Base-by-base conservation (phyloP, 1,140 invertebrate species). In the Pseudomyrmex cubaensis region DNA sequence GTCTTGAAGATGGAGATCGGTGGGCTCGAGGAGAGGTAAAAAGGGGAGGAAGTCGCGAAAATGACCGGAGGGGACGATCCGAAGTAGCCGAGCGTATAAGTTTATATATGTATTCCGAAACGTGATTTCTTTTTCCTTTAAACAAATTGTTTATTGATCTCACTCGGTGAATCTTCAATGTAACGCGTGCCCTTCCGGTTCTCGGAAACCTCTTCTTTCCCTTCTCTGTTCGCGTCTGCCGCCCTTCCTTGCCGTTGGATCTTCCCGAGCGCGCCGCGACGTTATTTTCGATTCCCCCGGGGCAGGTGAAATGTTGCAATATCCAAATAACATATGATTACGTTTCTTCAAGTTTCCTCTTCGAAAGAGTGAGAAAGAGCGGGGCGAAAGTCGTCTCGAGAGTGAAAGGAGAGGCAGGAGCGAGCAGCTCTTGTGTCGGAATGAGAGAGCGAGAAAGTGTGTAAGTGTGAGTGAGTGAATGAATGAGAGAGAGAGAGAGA, bases 301-400 rank as follows among this genome's bases (percentile, higher is more conserved):
- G 89, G 87, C 89, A 91, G 89, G 88, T 92, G 88, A 92, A 89
- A 91, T 80, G 89, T 92, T 92, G 93, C 93, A 93, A 93, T 93
- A 93, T 92, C 87, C 88, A 89, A 93, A 92, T 87, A 62, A 83
- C 20, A 46, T 76, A 85, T 61, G 62, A 76, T 88, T 80, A 85
- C 86, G 74, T 86, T 87, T 78, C 70, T 69, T 83, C 72, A 50
- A 61, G 57, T 67, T 73, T 63, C 75, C 75, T 75, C 83, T 82
- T n/a, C 20, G 78, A 20, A 61, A 25, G 13, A 56, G 35, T 35
- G 35, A 35, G 61, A 22, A 61, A 77, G 35, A 62, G 20, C 82
- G 74, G 59, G 69, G 84, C 35, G 35, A 88, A 88, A 89, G 80
- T 83, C 73, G 73, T 78, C 57, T 74, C 20, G 74, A 84, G 85